A percentile compares a stretch with the other conserved stretches of the same genome.
phyloP scores from a whole-genome alignment of 1,140 invertebrate genomes.

The Dreissena polymorpha region DNA sequence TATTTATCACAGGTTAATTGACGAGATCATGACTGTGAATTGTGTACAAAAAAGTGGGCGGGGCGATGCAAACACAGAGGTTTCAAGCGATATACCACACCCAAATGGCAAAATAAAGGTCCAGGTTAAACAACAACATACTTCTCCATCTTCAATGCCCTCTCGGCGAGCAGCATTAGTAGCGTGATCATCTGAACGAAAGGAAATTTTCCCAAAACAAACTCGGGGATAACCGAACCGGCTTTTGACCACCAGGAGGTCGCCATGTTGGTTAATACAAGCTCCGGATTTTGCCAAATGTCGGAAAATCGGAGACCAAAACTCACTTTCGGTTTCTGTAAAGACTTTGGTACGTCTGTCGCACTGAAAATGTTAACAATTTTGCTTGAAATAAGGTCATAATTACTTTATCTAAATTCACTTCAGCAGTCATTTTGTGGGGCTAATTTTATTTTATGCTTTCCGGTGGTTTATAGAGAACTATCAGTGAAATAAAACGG shows the following conservation, averaged over 20 bases:
- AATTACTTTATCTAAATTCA: no score
- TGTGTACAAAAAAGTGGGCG: slow-evolving; percentile 35
- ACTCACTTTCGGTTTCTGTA: slow-evolving; percentile 7
- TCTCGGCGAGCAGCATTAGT: slow-evolving; percentile 48
- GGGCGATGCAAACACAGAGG: slow-evolving; percentile 45
- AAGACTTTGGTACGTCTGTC: no score
- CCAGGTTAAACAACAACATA: slow-evolving; percentile 6
- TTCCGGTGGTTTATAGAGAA: no score
- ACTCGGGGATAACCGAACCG: slow-evolving; percentile 40
- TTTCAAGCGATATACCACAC: background rate
- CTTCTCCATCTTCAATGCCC: slow-evolving; percentile 51
- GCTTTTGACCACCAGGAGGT: slow-evolving; percentile 51
- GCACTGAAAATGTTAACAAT: no score
- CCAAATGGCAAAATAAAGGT: background rate
- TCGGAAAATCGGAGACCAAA: slow-evolving; percentile 51
- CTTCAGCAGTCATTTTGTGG: no score
- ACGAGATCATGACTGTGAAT: no score
- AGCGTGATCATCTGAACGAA: slow-evolving; percentile 40
- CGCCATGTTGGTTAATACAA: slow-evolving; percentile 55
- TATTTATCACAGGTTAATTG: no score
- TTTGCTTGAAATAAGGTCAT: no score
- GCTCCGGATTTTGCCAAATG: slow-evolving; percentile 51
- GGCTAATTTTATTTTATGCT: no score
- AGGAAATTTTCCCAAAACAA: slow-evolving; percentile 43
- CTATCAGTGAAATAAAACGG: no score